Base-by-base conservation (phyloP, 1,140 invertebrate genomes). In the Drosophila nigrodunni region DNA sequence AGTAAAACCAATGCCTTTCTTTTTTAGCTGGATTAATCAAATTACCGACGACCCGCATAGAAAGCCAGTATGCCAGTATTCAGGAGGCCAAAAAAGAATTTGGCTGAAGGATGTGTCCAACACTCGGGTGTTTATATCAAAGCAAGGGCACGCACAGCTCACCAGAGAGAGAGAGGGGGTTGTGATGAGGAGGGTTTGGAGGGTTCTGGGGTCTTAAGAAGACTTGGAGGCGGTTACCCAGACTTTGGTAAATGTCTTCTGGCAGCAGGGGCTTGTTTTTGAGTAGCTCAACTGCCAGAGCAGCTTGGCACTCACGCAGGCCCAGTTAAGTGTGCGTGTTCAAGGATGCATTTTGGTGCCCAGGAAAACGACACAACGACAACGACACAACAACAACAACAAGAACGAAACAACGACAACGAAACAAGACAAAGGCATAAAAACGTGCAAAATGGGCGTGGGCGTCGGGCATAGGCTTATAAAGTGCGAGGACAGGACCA, bases 261-360 rank as follows among this genome's bases (percentile, higher is more conserved):
- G 57, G 7, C 6, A n/a, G 25, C 46, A 55, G 60, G 66, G 60
- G 68, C 68, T 49, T 30, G 25, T 30, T 30, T 65, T 59, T 72
- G 73, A 76, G 73, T 76, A 76, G 73, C 73, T 76, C 73, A 72
- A 71, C 73, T 75, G 73, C 59, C 59, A 50, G 67, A 59, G 67
- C 59, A 52, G 73, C 58, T 41, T 72, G 73, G 73, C 68, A 76
- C 73, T 76, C 73, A 77, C 69, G 74, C 69, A 88, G 83, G 77
- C 83, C 85, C 85, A 88, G 85, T 83, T 88, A 89, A 89, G 83
- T 88, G 85, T 88, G 83, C 83, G 83, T 88, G 83, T 88, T 88
- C 83, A 88, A 88, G 83, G 83, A 88, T 88, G 83, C 85, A 88
- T 88, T 88, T 88, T 80, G 78, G 85, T 83, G 83, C 83, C 80